Percentiles rank a stretch among this genome's conserved stretches.
Evolutionary conservation across 1,140 invertebrate species (phyloP).

Genomic region (Lysiphlebus fabarum): DNA sequence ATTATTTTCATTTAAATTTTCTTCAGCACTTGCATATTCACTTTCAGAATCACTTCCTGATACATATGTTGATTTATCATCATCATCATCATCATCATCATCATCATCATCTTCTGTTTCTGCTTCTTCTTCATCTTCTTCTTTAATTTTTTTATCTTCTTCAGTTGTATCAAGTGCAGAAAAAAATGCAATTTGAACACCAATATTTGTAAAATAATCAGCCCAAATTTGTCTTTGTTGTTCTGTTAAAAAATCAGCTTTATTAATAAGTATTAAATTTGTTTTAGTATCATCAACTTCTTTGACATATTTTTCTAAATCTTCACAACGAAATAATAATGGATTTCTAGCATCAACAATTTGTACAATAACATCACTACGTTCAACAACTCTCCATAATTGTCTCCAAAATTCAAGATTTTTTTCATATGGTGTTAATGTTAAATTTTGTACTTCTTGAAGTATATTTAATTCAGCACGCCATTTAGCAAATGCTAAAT

Average conservation of each 20-base stretch:
- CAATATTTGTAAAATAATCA: conserved; percentile 74
- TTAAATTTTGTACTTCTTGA: conserved; percentile 76
- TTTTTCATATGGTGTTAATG: conserved; percentile 95
- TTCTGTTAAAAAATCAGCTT: conserved; percentile 88
- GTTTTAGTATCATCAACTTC: conserved; percentile 76
- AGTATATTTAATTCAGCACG: conserved; percentile 73
- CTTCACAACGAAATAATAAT: conserved; percentile 87
- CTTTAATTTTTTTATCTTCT: conserved; percentile 21
- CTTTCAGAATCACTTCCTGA: conserved; percentile 35
- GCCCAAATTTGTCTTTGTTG: conserved; percentile 83
- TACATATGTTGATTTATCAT: conserved; percentile 30
- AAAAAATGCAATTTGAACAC: conserved; percentile 77
- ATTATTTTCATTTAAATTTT: conserved; percentile 39
- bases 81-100: conserved; percentile 33
- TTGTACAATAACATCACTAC: conserved; percentile 92
- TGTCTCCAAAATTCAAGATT: conserved; percentile 99
- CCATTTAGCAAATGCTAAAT: conserved; percentile 85
- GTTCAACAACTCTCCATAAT: conserved; percentile 95
- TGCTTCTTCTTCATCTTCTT: conserved; percentile 20
- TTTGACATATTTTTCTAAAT: conserved; percentile 90
- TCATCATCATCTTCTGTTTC: conserved; percentile 28
- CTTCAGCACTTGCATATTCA: conserved; percentile 44
- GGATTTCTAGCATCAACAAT: conserved; percentile 98
- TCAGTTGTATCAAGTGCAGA: conserved; percentile 68
- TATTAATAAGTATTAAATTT: conserved; percentile 90